phyloP scores from a whole-genome alignment of 2,113 vertebrate species.

The Pituophis catenifer region DNA sequence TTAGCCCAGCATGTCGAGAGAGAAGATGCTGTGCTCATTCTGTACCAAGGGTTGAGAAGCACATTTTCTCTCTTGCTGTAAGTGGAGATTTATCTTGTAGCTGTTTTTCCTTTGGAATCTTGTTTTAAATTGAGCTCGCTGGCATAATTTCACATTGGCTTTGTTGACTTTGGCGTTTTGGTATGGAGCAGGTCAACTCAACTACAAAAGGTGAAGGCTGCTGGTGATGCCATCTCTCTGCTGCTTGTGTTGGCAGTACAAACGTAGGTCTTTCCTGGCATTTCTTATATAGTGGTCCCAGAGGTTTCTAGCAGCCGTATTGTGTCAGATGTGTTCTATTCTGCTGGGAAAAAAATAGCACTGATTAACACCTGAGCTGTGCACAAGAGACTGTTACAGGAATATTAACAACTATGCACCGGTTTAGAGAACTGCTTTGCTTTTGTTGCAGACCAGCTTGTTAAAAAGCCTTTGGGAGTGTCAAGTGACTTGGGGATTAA shows the following conservation, averaged over 20 bases:
- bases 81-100: neutral
- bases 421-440: slow-evolving; percentile 56
- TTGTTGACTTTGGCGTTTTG: neutral
- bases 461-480: slow-evolving; percentile 26
- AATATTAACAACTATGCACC: slow-evolving; percentile 58
- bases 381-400: slow-evolving; percentile 33
- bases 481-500: slow-evolving; percentile 30
- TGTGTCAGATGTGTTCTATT: slow-evolving; percentile 63
- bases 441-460: slow-evolving; percentile 37
- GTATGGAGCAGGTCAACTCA: neutral
- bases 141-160: neutral
- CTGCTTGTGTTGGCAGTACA: slow-evolving; percentile 39
- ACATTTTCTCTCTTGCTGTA: neutral
- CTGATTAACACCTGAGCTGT: slow-evolving; percentile 70
- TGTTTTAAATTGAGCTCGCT: neutral
- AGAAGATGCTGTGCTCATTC: slow-evolving; percentile 4
- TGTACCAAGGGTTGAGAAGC: neutral
- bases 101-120: neutral
- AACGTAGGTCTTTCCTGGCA: slow-evolving; percentile 40
- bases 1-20: neutral
- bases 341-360: slow-evolving; percentile 67
- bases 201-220: neutral
- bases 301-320: slow-evolving; percentile 48
- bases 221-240: neutral
- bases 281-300: slow-evolving; percentile 51